Conservation (phyloP, 2,888 invertebrate genomes). For the Amorpha juglandis region DNA sequence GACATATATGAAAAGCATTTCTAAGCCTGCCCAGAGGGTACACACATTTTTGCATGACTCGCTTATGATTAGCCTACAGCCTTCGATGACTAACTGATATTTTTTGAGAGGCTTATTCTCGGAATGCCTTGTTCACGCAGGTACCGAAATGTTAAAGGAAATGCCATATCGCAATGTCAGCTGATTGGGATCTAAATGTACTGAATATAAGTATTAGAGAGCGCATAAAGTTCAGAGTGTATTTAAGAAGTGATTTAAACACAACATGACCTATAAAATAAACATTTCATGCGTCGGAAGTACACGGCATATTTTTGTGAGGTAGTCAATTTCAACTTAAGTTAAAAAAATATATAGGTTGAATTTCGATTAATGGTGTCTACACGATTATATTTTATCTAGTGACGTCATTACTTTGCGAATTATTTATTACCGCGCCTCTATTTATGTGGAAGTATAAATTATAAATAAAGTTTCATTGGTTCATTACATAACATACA, state of each 20-base stretch:
- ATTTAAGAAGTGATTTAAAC: neutral
- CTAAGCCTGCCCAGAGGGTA: conserved; percentile 14
- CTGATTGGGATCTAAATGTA: conserved; percentile 8
- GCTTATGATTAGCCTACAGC: conserved; percentile 53
- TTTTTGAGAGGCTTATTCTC: conserved; percentile 57
- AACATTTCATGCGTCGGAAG: conserved; percentile 1
- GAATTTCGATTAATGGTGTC: neutral
- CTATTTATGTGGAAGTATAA: neutral
- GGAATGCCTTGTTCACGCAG: conserved; percentile 43
- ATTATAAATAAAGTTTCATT: neutral
- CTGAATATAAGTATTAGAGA: neutral
- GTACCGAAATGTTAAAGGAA: conserved; percentile 29
- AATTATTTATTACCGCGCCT: neutral
- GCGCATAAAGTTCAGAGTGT: neutral
- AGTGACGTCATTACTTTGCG: conserved; percentile 1
- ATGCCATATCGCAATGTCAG: conserved; percentile 26
- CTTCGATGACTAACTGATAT: conserved; percentile 64
- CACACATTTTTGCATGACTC: conserved; percentile 22
- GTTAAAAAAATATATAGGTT: neutral
- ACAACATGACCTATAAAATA: neutral
- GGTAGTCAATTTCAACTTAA: neutral
- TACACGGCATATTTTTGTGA: neutral
- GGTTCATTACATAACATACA: no score
- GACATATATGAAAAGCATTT: conserved; percentile 9
- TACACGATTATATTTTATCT: no score